Base-by-base conservation (phyloP, 2,888 invertebrate genomes). In the Torymus aiolomorphi region DNA sequence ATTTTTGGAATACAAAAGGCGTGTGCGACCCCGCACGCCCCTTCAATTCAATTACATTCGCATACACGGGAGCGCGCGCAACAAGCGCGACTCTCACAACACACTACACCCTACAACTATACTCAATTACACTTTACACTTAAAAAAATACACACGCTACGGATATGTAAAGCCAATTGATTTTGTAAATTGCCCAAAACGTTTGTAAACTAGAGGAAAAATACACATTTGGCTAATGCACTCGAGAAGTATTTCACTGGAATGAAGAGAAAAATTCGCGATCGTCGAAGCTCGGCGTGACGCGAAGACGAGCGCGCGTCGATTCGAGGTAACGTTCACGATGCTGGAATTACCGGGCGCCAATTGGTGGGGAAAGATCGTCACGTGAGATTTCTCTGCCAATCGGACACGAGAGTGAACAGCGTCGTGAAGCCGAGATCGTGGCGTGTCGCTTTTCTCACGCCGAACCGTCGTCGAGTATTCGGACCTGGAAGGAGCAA, bases 161-260 rank as follows among this genome's bases (percentile, higher is more conserved):
- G 90, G 90, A 90, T 90, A 90, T 90, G 90, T 90, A 90, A 90
- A 90, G 90, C 89, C 89, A 90, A 90, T 90, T 90, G 86, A 87
- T 90, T 90, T 90, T 90, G 90, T 90, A 90, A 90, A 90, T 90
- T 89, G 84, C 81, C 57, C 66, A 76, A 78, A 82, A 62, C 20
- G 42, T 80, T 82, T 75, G 42, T 80, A 69, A 75, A 24, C 31
- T 72, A 75, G 59, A 73, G 74, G 57, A 59, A 69, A 42, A 31
- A 71, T 65, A 51, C 42, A 79, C 66, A 81, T 83, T 85, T 82
- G 83, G 82, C 83, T 61, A 71, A 24, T 42, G 42, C 42, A 42
- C 42, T 42, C 13, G 51, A 52, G 59, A 56, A n/a, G 49, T 20
- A 24, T 57, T 72, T 42, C 42, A 63, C 70, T 54, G 31, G 51